A percentile compares a stretch with the other conserved stretches of the same genome.
phyloP scores from a whole-genome alignment of 2,888 invertebrate species.

The Agrotis puta region DNA sequence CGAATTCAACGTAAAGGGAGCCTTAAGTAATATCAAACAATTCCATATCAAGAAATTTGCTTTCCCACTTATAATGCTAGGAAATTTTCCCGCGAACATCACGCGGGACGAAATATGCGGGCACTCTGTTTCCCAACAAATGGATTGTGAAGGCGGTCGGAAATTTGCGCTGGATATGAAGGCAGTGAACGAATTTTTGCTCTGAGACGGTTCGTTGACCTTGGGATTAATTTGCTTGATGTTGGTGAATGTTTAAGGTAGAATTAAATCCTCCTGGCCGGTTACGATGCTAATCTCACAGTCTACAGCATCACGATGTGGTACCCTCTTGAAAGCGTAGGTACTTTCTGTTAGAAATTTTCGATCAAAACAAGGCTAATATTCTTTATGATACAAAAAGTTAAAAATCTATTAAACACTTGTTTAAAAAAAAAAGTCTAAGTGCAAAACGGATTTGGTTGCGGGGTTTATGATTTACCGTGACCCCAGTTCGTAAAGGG shows the following conservation, averaged over 20 bases:
- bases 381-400: too few relatives aligned
- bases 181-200: constrained; percentile 52
- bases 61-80: constrained; percentile 52
- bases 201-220: constrained; percentile 22
- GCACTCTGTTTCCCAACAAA: constrained; percentile 72
- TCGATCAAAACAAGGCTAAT: too few relatives aligned
- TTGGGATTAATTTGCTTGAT: constrained; percentile 17
- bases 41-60: constrained; percentile 55
- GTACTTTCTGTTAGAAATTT: too few relatives aligned
- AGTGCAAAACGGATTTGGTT: too few relatives aligned
- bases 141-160: constrained; percentile 69
- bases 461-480: too few relatives aligned
- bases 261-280: too few relatives aligned
- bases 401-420: too few relatives aligned
- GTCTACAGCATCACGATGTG: too few relatives aligned
- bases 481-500: too few relatives aligned
- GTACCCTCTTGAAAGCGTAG: too few relatives aligned
- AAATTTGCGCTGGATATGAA: constrained; percentile 55
- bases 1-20: constrained; percentile 38
- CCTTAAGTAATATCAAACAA: constrained; percentile 56
- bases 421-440: too few relatives aligned
- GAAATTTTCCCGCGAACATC: constrained; percentile 65
- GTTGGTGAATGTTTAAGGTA: background rate
- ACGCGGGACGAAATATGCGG: constrained; percentile 64
- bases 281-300: too few relatives aligned